A percentile compares a stretch with the other conserved stretches of the same genome.
phyloP scores from a whole-genome alignment of 2,888 invertebrate species.

The Drosophila cognata region DNA sequence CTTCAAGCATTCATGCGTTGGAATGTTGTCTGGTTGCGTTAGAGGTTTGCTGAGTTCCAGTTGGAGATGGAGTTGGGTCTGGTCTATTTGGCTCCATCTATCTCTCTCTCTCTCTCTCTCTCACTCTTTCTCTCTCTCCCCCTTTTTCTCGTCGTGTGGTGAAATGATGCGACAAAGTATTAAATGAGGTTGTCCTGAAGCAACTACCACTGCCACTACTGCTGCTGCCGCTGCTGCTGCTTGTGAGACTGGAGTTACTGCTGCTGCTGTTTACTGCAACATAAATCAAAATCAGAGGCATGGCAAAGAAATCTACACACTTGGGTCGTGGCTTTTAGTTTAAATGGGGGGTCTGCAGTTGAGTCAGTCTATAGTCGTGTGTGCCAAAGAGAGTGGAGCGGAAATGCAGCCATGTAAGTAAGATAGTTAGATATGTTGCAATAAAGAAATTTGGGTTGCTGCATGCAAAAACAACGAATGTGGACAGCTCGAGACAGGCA shows the following conservation, averaged over 20 bases:
- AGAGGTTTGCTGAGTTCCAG: constrained; percentile 23
- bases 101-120: not conserved
- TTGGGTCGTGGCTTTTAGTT: constrained; percentile 29
- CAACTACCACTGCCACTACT: constrained; percentile 36
- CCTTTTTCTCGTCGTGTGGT: constrained; percentile 34
- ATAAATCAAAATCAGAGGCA: constrained; percentile 78
- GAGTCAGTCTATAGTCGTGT: constrained; percentile 1
- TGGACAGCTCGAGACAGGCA: constrained; percentile 42
- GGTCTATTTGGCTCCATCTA: not conserved
- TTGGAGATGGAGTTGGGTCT: constrained; percentile 25
- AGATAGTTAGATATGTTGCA: constrained; percentile 64
- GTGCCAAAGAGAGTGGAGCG: constrained; percentile 35
- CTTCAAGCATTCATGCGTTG: constrained; percentile 50
- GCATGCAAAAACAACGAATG: constrained; percentile 23
- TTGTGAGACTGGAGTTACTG: constrained; percentile 34
- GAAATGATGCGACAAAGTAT: constrained; percentile 79
- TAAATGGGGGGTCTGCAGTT: not conserved
- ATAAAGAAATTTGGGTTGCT: constrained; percentile 64
- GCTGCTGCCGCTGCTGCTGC: constrained; percentile 36
- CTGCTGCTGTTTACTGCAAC: constrained; percentile 68
- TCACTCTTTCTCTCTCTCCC: not conserved
- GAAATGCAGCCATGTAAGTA: constrained; percentile 67
- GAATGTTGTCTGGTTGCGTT: constrained; percentile 54
- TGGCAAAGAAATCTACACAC: constrained; percentile 52
- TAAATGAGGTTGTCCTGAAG: constrained; percentile 69